phyloP scores from a whole-genome alignment of 64 coral and sea anemone species.

The Catalaphyllia jardinei region DNA sequence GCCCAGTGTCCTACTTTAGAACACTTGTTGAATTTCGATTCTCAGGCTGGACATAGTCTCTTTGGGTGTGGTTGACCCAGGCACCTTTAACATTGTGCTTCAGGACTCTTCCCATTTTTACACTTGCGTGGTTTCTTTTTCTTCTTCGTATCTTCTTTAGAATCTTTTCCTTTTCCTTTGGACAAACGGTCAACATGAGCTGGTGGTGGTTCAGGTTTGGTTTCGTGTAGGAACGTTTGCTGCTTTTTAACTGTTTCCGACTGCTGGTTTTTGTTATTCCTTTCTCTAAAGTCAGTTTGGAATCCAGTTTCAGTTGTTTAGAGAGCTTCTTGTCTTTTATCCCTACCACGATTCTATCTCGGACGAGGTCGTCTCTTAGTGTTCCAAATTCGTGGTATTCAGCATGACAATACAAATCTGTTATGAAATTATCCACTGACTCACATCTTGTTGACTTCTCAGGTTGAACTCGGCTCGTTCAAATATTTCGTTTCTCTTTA shows the following conservation, averaged over 20 bases:
- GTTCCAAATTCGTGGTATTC: constrained; percentile 11
- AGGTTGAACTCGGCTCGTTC: too few species aligned
- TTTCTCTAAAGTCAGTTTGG: constrained; percentile 20
- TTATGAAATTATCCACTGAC: neutral
- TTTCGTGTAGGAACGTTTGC: constrained; percentile 33
- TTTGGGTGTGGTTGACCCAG: constrained; percentile 4
- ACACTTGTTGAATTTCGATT: too few species aligned
- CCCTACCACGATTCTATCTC: constrained; percentile 12
- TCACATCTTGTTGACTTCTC: neutral
- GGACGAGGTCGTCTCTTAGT: constrained; percentile 13
- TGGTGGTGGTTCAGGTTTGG: neutral
- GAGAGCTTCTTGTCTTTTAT: constrained; percentile 14
- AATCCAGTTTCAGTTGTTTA: constrained; percentile 13
- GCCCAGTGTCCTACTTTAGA: too few species aligned
- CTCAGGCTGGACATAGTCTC: constrained; percentile 16
- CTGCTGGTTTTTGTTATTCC: constrained; percentile 4
- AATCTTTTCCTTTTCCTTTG: neutral
- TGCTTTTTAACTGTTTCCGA: constrained; percentile 39
- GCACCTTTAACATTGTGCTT: neutral
- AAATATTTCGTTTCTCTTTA: too few species aligned
- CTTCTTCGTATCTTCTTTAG: neutral
- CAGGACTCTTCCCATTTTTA: neutral
- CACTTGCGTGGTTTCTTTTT: neutral
- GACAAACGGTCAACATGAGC: neutral
- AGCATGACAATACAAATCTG: constrained; percentile 17